A percentile compares a stretch with the other conserved stretches of the same genome.
Evolutionary conservation across 2,113 vertebrate species (phyloP).

Genomic region (Varanus salvator): DNA sequence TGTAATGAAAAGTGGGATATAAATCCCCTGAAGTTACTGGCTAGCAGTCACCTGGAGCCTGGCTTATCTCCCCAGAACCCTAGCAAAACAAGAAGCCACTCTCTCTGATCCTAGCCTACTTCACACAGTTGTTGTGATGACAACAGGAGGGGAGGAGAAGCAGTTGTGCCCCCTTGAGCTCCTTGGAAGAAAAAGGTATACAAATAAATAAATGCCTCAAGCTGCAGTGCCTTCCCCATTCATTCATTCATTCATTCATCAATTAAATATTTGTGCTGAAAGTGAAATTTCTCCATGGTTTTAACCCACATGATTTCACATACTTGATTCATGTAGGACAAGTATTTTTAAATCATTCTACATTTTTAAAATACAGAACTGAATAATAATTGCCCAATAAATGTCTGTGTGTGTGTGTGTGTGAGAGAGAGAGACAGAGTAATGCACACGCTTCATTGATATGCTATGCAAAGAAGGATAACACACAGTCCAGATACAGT

Average conservation of each 20-base stretch:
- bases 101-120: background rate
- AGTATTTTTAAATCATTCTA: background rate
- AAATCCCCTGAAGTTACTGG: too few species aligned
- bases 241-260: background rate
- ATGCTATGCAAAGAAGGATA: background rate
- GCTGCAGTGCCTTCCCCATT: too few species aligned
- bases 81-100: too few species aligned
- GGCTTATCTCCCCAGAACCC: too few species aligned
- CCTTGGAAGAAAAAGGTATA: background rate
- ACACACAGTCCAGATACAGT: background rate
- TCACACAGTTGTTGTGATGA: background rate
- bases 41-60: too few species aligned
- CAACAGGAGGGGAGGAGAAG: background rate
- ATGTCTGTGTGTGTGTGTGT: slow-evolving; percentile 42
- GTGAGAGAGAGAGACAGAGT: too few species aligned
- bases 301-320: background rate
- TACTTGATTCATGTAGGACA: background rate
- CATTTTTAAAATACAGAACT: background rate
- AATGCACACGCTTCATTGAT: slow-evolving; percentile 38
- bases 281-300: background rate
- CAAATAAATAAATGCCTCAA: background rate
- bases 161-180: background rate
- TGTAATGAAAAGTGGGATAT: too few species aligned
- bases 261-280: background rate
- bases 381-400: slow-evolving; percentile 60